Conservation (phyloP, 2,888 invertebrate genomes). For the Teleogryllus oceanicus region DNA sequence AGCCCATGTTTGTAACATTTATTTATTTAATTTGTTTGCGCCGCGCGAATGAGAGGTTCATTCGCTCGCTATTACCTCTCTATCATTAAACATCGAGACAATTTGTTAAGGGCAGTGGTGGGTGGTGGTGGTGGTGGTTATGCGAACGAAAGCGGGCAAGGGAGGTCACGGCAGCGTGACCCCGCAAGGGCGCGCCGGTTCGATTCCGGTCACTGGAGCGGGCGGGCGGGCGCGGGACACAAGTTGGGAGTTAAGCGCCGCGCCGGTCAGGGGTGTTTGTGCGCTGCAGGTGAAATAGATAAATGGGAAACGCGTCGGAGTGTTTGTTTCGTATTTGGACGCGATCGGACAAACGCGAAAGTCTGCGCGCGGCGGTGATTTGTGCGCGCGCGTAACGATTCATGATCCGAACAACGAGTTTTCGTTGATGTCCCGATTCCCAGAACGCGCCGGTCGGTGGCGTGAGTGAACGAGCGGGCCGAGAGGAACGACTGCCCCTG, state of each 20-base stretch:
- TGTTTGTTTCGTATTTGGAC: background rate
- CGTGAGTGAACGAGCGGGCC: no score
- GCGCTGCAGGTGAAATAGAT: background rate
- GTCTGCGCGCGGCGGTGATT: background rate
- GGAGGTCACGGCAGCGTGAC: no score
- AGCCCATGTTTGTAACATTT: conserved; percentile 10
- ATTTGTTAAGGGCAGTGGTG: background rate
- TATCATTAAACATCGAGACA: background rate
- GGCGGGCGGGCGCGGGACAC: no score
- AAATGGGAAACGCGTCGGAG: background rate
- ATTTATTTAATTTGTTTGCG: background rate
- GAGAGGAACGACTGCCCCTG: no score
- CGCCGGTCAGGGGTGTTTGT: no score
- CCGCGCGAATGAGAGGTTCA: background rate
- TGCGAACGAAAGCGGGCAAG: no score
- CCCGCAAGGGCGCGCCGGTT: no score
- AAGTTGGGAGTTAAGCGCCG: no score
- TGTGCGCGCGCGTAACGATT: background rate
- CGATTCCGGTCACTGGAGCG: no score
- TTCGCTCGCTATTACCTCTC: background rate
- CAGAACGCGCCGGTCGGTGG: no score
- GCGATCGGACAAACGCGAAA: background rate
- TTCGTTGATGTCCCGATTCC: no score
- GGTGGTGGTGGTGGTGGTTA: background rate
- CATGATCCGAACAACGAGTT: no score